Conservation (phyloP, 2,113 vertebrate genomes). For the Plecturocebus donacophilus region DNA sequence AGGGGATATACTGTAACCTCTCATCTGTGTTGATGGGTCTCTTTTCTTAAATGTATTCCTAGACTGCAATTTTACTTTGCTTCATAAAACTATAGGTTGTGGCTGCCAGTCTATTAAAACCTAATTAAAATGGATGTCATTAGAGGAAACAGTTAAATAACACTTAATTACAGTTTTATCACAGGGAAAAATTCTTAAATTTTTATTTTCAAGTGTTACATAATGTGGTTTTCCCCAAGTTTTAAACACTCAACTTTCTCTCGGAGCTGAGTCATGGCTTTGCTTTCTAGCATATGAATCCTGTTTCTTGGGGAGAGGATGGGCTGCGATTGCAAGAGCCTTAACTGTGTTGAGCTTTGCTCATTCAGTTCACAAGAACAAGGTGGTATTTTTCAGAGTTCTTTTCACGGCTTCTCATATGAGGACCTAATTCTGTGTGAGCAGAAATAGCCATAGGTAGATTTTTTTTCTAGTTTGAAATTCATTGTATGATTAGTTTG, state of each 20-base stretch:
- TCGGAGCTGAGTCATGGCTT: neutral
- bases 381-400: neutral
- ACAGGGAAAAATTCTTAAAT: constrained; percentile 34
- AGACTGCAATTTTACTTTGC: constrained; percentile 74
- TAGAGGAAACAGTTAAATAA: constrained; percentile 70
- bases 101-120: constrained; percentile 66
- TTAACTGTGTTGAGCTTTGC: neutral
- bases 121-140: constrained; percentile 74
- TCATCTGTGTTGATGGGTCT: constrained; percentile 72
- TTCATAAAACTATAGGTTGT: constrained; percentile 73
- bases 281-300: neutral
- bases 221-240: neutral
- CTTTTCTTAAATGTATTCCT: constrained; percentile 72
- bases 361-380: neutral
- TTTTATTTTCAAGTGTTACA: constrained; percentile 54
- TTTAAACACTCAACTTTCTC: constrained; percentile 11
- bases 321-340: neutral
- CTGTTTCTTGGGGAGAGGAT: neutral
- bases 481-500: constrained; percentile 19
- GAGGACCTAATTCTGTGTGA: neutral
- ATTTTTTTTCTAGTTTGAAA: neutral
- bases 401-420: neutral
- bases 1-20: constrained; percentile 46
- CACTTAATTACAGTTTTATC: constrained; percentile 76
- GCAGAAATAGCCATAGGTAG: neutral